These are phyloP conservation scores for Yasuhikotakia modesta DNA, from an alignment of 2,797 vertebrate genomes.

Conservation along the genomic window DNA sequence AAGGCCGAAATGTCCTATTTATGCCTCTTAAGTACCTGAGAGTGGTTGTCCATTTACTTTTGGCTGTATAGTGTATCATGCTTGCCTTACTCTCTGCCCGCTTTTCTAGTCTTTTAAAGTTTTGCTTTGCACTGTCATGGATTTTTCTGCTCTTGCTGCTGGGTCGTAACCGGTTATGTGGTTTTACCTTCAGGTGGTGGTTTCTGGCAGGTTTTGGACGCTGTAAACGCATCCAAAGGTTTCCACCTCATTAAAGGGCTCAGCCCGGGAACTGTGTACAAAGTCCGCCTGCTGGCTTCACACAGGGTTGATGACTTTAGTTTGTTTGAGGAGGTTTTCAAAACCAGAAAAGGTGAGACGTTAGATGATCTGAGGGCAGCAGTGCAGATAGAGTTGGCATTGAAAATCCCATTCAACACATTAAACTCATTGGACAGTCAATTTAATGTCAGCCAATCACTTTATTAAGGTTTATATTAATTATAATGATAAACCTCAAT, in stretches of 20 bases:
- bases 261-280: slow-evolving; percentile 84
- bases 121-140: neutral
- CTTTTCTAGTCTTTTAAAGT: neutral
- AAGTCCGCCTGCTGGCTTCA: slow-evolving; percentile 88
- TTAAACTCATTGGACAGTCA: too few relatives aligned
- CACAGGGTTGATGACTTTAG: slow-evolving; percentile 88
- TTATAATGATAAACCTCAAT: too few relatives aligned
- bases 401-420: neutral
- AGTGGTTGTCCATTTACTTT: neutral
- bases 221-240: slow-evolving; percentile 85
- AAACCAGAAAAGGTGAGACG: slow-evolving; percentile 94
- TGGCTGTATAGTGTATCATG: neutral
- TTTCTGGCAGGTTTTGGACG: slow-evolving; percentile 84
- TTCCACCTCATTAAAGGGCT: slow-evolving; percentile 86
- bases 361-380: slow-evolving; percentile 36
- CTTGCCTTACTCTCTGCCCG: neutral
- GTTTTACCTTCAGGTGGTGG: slow-evolving; percentile 82
- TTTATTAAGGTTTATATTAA: too few relatives aligned
- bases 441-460: too few relatives aligned
- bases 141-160: slow-evolving; percentile 12
- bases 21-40: too few relatives aligned
- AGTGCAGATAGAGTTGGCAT: neutral
- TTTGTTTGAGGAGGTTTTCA: slow-evolving; percentile 94
- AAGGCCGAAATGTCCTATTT: too few relatives aligned
- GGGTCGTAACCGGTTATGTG: slow-evolving; percentile 63